These are phyloP conservation scores for Stomatorhinus walkeri DNA, from an alignment of 2,797 vertebrate species.

Conservation along the genomic window DNA sequence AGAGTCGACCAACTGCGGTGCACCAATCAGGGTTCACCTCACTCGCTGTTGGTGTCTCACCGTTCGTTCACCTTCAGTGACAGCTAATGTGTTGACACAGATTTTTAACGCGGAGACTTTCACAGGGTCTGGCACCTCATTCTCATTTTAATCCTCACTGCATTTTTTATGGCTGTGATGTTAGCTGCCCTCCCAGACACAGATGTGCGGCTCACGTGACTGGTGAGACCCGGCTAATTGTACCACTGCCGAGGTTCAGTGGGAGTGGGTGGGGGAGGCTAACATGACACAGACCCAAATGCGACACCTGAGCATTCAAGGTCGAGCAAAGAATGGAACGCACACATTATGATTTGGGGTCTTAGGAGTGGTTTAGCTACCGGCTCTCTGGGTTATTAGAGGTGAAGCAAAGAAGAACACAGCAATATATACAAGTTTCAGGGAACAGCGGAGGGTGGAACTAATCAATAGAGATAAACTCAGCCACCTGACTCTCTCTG, in stretches of 20 bases:
- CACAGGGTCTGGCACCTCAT: background rate
- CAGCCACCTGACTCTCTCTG: background rate
- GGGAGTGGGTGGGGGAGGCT: background rate
- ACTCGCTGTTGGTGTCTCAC: background rate
- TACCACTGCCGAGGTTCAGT: background rate
- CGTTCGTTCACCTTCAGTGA: background rate
- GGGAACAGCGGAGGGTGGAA: background rate
- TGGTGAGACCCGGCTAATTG: background rate
- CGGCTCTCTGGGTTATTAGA: background rate
- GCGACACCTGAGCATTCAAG: background rate
- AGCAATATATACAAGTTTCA: background rate
- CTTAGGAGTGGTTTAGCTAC: background rate
- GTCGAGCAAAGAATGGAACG: background rate
- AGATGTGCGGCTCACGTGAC: background rate
- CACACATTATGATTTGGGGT: background rate
- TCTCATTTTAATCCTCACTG: background rate
- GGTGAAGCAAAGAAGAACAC: background rate
- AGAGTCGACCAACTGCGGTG: background rate
- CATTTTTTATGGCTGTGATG: background rate
- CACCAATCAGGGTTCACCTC: background rate
- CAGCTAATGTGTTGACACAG: constrained; percentile 8
- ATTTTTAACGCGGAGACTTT: background rate
- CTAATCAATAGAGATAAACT: background rate
- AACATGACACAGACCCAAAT: background rate
- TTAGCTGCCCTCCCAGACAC: background rate